A percentile compares a stretch with the other conserved stretches of the same genome.
phyloP scores from a whole-genome alignment of 2,113 vertebrate species.

The Tringa solitaria region DNA sequence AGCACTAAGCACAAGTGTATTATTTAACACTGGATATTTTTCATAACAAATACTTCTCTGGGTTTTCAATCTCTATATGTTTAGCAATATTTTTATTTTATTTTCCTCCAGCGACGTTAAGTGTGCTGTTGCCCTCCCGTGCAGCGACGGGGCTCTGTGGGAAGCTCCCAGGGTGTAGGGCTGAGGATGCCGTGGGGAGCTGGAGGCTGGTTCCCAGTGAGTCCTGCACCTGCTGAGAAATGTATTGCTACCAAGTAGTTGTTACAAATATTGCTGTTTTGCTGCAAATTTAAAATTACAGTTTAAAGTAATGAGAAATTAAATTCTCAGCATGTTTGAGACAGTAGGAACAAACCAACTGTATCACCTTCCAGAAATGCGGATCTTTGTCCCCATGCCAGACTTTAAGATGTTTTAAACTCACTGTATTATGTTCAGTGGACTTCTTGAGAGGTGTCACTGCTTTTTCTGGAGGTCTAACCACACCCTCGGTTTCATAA shows the following conservation, averaged over 20 bases:
- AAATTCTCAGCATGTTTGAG: background rate
- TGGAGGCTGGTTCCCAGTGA: background rate
- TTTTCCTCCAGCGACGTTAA: background rate
- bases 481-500: background rate
- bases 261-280: background rate
- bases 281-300: background rate
- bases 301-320: background rate
- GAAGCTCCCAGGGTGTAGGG: background rate
- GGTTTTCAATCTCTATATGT: background rate
- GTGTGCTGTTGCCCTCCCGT: background rate
- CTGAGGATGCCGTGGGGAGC: background rate
- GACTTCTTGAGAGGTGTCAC: background rate
- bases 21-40: background rate
- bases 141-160: too few relatives aligned
- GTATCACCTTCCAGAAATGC: background rate
- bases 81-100: background rate
- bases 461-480: background rate
- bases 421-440: background rate
- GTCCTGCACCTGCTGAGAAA: background rate
- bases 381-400: background rate
- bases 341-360: background rate
- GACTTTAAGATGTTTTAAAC: background rate
- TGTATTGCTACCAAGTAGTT: background rate
- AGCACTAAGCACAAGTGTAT: fast-evolving
- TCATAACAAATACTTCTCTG: background rate